A percentile compares a stretch with the other conserved stretches of the same genome.
These are phyloP conservation scores for Menura novaehollandiae DNA, from an alignment of 2,113 vertebrate species.

Conservation along the genomic window DNA sequence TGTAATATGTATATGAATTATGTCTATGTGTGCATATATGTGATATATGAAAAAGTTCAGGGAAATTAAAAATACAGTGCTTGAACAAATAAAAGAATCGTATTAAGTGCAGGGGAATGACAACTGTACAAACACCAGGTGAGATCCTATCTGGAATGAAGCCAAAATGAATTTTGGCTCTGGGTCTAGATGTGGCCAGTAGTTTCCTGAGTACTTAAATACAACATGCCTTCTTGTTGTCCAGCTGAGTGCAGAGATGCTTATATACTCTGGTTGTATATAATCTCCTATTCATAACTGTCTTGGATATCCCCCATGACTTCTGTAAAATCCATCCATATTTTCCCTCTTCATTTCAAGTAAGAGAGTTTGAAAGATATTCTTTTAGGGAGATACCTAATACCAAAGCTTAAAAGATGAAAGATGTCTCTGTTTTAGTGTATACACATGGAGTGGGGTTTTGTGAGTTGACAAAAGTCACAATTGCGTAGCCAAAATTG, in stretches of 20 bases:
- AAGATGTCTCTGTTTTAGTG: neutral
- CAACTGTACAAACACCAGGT: conserved; percentile 31
- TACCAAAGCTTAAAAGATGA: neutral
- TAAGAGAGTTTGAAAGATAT: neutral
- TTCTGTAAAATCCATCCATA: neutral
- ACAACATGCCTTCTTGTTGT: neutral
- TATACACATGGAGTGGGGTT: neutral
- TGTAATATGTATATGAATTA: neutral
- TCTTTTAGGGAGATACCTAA: neutral
- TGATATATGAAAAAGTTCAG: neutral
- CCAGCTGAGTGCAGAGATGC: neutral
- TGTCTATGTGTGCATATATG: neutral
- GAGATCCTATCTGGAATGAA: neutral
- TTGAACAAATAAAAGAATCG: conserved; percentile 8
- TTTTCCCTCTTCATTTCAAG: neutral
- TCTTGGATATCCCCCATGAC: neutral
- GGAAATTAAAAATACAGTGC: neutral
- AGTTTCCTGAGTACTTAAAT: neutral
- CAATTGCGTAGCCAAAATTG: neutral
- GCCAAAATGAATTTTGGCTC: neutral
- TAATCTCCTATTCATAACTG: neutral
- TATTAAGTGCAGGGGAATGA: neutral
- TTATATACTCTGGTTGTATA: neutral
- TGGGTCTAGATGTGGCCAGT: neutral
- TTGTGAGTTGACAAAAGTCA: neutral